These are phyloP conservation scores for Stomatorhinus walkeri DNA, from an alignment of 2,797 vertebrate genomes.

Conservation along the genomic window DNA sequence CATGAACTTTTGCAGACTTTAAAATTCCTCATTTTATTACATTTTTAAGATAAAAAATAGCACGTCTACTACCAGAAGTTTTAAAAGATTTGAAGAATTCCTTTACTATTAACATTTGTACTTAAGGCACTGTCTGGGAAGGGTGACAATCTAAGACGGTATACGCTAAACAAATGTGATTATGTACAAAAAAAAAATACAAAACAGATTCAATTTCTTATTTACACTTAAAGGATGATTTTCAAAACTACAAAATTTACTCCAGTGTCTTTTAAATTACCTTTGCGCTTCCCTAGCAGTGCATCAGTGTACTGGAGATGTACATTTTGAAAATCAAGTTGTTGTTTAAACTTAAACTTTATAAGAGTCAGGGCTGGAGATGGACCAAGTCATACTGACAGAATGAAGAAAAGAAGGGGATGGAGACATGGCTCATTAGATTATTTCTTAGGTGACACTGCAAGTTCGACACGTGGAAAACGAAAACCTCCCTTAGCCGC, in stretches of 20 bases:
- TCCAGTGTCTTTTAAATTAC: constrained; percentile 27
- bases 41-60: constrained; percentile 53
- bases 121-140: constrained; percentile 39
- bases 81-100: constrained; percentile 38
- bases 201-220: constrained; percentile 65
- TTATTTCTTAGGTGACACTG: constrained; percentile 74
- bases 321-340: constrained; percentile 18
- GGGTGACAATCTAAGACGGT: constrained; percentile 33
- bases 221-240: constrained; percentile 64
- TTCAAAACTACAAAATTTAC: constrained; percentile 53
- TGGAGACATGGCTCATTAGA: constrained; percentile 35
- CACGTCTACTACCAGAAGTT: constrained; percentile 40
- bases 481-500: constrained; percentile 66
- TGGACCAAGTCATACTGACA: neutral
- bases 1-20: constrained; percentile 40
- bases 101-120: constrained; percentile 31
- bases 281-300: neutral
- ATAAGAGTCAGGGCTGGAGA: neutral
- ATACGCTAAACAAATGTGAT: constrained; percentile 59
- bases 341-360: neutral
- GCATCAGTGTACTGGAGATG: constrained; percentile 27
- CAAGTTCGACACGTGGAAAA: constrained; percentile 66
- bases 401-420: neutral
- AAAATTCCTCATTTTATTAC: constrained; percentile 28
- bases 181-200: constrained; percentile 70